phyloP scores from a whole-genome alignment of 2,888 invertebrate genomes.

The Neoaliturus tenellus region DNA sequence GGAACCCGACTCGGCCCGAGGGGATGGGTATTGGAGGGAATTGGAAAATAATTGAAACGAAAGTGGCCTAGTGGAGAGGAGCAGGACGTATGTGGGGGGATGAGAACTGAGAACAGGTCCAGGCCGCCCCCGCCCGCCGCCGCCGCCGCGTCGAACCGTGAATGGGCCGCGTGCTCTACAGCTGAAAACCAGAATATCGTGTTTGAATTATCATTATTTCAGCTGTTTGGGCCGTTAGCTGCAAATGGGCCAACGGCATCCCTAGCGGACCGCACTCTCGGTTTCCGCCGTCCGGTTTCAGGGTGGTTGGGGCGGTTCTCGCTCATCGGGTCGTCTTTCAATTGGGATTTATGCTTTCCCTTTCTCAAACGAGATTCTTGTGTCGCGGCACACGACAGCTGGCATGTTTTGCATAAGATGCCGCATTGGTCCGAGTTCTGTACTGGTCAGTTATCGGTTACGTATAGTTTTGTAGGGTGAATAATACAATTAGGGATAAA shows the following conservation, averaged over 20 bases:
- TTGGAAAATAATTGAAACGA: slow-evolving; percentile 53
- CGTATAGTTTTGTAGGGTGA: no score
- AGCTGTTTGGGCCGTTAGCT: slow-evolving; percentile 50
- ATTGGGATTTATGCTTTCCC: not conserved
- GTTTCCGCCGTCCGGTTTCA: slow-evolving; percentile 12
- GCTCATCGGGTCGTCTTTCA: not conserved
- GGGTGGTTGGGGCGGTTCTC: slow-evolving; percentile 6
- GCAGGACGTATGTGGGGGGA: not conserved
- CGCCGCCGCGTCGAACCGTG: slow-evolving; percentile 49
- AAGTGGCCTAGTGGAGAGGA: slow-evolving; percentile 9
- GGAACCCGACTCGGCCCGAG: not conserved
- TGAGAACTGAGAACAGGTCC: slow-evolving; percentile 7
- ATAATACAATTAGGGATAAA: no score
- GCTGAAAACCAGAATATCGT: slow-evolving; percentile 60
- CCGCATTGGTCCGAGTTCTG: no score
- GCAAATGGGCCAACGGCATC: slow-evolving; percentile 55
- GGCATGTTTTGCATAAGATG: no score
- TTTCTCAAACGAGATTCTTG: not conserved
- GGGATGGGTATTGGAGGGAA: slow-evolving; percentile 44
- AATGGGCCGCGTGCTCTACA: slow-evolving; percentile 56
- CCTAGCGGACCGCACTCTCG: slow-evolving; percentile 33
- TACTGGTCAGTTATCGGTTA: no score
- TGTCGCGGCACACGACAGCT: not conserved
- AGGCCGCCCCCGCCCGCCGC: no score
- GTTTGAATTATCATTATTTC: slow-evolving; percentile 60